Evolutionary conservation across 1,140 invertebrate species (phyloP), one percentile per base, ranked within the genome.

Genomic region (Drosophila santomea): DNA sequence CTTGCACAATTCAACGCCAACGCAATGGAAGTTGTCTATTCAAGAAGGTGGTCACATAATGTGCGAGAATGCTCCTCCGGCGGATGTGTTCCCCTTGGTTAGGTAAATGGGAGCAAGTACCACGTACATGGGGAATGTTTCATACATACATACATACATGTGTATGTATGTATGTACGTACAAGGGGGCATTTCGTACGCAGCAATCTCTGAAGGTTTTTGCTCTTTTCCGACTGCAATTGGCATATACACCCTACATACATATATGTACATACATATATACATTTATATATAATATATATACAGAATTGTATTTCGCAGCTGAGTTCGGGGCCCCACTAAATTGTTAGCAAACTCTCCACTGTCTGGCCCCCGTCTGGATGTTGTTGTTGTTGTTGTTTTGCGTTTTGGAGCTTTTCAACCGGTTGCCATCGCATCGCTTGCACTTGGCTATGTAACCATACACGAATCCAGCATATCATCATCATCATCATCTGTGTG

Each of bases 291-390:
- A 47, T 23, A 47, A 47, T 47, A 11, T 11, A 11, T 11, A 23
- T 43, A n/a, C n/a, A 44, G 8, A 17, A 44, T 48, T 48, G 25
- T 32, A 51, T 35, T 28, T 8, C 14, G 25, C n/a, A 51, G n/a
- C 32, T 32, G 28, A 51, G 48, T 35, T 51, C n/a, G 25, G 25
- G n/a, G 48, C 10, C 60, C 47, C 61, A 74, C 39, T 45, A 58
- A 66, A 51, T 43, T 44, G 35, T 43, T 51, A 54, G 45, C 39
- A 44, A 47, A 62, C 25, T 62, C 43, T 28, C 55, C 43, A 50
- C 51, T 71, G 74, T 76, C 72, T 76, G 74, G 61, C 71, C 36
- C 48, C 61, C 45, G 72, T 77, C 55, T 77, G 72, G 55, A 60
- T 75, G 32, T 20, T 36, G 50, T 20, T 52, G 28, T 15, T 50